A percentile compares a stretch with the other conserved stretches of the same genome.
Conservation (phyloP, 53 echinoderm and acorn worm genomes). For the Hippasteria phrygiana region DNA sequence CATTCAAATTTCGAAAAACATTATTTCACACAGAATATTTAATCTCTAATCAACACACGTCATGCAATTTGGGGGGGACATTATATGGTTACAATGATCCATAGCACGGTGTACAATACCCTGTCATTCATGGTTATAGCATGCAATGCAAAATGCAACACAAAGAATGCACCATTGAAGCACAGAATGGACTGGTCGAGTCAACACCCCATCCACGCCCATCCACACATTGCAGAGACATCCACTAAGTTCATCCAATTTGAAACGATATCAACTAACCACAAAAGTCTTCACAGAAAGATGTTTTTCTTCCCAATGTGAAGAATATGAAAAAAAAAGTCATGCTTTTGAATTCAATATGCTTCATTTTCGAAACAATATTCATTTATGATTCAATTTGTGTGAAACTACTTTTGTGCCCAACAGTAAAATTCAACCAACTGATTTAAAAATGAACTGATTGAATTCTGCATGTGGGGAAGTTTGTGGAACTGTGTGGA, state of each 20-base stretch:
- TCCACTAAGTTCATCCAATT: no score
- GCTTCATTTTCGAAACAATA: not conserved
- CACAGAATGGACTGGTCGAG: not conserved
- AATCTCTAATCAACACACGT: not conserved
- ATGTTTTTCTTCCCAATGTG: no score
- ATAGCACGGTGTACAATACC: slow-evolving; percentile 20
- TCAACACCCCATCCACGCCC: not conserved
- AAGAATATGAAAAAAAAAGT: no score
- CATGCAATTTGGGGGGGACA: not conserved
- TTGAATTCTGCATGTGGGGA: not conserved
- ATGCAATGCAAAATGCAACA: slow-evolving; percentile 15
- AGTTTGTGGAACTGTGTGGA: not conserved
- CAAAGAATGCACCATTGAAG: slow-evolving; percentile 25
- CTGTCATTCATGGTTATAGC: slow-evolving; percentile 5
- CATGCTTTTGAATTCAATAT: no score
- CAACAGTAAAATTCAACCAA: no score
- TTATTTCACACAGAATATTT: not conserved
- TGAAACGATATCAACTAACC: no score
- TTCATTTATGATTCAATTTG: no score
- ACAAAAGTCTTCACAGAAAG: no score
- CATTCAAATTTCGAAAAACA: not conserved
- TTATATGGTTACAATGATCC: no score
- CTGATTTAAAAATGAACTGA: slow-evolving; percentile 2
- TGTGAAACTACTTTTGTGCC: no score
- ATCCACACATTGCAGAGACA: not conserved